Base-by-base conservation (phyloP, 2,797 vertebrate genomes). In the Triplophysa yarkandensis region DNA sequence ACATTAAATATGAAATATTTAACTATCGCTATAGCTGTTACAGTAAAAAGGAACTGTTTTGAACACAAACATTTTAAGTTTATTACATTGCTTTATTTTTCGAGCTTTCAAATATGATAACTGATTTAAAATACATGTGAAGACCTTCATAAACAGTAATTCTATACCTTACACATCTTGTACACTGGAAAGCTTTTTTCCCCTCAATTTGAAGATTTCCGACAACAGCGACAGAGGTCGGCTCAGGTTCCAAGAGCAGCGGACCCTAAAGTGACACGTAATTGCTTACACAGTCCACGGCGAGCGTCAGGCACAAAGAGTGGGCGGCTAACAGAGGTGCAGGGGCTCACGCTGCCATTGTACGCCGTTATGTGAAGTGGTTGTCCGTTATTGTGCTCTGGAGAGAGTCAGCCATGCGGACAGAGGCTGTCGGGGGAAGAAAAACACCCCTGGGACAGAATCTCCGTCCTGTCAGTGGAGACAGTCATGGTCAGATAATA, bases 381-480 rank as follows among this genome's bases (percentile, higher is more conserved):
- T 86, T 81, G 84, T 87, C 83, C 74, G 13, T 88, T 84, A 88
- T 91, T 89, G 87, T 87, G 83, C 82, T 34, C 39, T 61, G 78
- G 82, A 68, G 77, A 84, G 87, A 91, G 85, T 88, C 81, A 84
- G 82, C 72, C 70, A 48, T 83, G 82, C 75, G 70, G 84, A 77
- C 80, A 71, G 77, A 69, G 80, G 76, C 82, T 85, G 80, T 79
- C 66, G 68, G 82, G 78, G 76, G 11, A 46, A 1, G 19, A 21
- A 66, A 83, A 83, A 72, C 52, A 73, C 86, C 83, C 79, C 65
- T 68, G 87, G 87, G 89, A 89, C 30, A 3, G 19, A 83, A 79
- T 85, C 85, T 84, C 85, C 83, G 82, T 90, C 85, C 87, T 86
- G 81, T 86, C 84, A 73, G 83, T 55, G 76, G 66, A 58, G 7